Conservation (phyloP, 2,888 invertebrate genomes). For the Cryptocephalus primarius region DNA sequence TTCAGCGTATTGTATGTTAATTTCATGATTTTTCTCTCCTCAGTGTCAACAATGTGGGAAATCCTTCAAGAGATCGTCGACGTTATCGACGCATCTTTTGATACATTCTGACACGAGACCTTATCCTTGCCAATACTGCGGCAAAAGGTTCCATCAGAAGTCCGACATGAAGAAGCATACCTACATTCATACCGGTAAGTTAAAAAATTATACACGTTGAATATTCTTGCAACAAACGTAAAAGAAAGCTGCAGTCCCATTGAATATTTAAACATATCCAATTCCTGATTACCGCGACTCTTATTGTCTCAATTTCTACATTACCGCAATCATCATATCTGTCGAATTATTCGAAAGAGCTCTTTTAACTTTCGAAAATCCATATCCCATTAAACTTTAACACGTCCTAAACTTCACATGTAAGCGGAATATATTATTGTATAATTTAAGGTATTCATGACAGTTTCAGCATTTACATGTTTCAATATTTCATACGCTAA, state of each 20-base stretch:
- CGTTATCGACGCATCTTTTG: constrained; percentile 91
- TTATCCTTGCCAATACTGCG: constrained; percentile 96
- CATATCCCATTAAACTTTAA: no score
- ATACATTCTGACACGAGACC: constrained; percentile 96
- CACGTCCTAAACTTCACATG: no score
- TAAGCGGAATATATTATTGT: constrained; percentile 7
- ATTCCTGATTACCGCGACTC: no score
- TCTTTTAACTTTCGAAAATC: no score
- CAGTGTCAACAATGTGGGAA: constrained; percentile 93
- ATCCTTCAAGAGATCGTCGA: constrained; percentile 91
- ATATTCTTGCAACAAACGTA: no score
- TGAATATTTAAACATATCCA: no score
- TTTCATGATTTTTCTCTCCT: constrained; percentile 7
- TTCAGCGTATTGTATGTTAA: background rate
- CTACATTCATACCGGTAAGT: constrained; percentile 83
- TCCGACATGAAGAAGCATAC: constrained; percentile 99
- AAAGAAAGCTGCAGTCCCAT: no score
- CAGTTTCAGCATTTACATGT: constrained; percentile 13
- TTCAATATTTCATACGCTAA: no score
- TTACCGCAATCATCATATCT: no score
- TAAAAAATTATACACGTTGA: no score
- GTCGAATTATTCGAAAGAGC: no score
- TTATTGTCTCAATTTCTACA: no score
- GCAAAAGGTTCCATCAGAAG: constrained; percentile 97
- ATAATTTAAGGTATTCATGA: constrained; percentile 12